Base-by-base conservation (phyloP, 2,888 invertebrate genomes). In the Nomada ruficornis region DNA sequence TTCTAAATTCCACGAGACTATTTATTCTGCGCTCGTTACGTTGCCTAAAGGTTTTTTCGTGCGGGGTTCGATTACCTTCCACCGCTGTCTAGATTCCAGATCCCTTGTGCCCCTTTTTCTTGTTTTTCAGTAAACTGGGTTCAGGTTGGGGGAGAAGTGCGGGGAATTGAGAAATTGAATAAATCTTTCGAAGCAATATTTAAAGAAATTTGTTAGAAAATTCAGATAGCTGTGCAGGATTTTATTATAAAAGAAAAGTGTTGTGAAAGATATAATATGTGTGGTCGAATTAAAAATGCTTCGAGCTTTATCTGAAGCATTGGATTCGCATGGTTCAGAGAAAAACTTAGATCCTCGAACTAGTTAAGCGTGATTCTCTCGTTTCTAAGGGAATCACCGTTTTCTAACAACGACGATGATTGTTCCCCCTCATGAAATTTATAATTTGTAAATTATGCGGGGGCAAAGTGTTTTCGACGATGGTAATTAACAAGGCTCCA, bases 401-500 rank as follows among this genome's bases (percentile, higher is more conserved):
- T 36, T 60, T 42, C 44, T 42, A 44, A 55, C 13, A 7, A 15
- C n/a, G 20, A 23, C 2, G 7, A 20, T 0, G 3, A n/a, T 18
- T 55, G n/a, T 54, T 59, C n/a, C 15, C 23, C 26, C 67, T 23
- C 36, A n/a, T 55, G 50, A 75, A 71, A 80, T 59, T 74, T 36
- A 57, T 75, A 67, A 70, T 71, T 11, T 42, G 3, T 47, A 13
- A 72, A 75, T 52, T 11, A 29, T 13, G 26, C 20, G 15, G 23
- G 23, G 23, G 15, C 47, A 54, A 74, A 29, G 52, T 62, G 57
- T 54, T 65, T 76, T 59, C 47, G 72, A 76, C 54, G 60, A 23
- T n/a, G 23, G 47, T 42, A 36, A 75, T 42, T 64, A 77, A 79
- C 65, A 57, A 75, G 76, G n/a, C 26, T 13, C 63, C 18, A 54